Conservation (phyloP, 2,888 invertebrate species). For the Trissolcus brochymenae region DNA sequence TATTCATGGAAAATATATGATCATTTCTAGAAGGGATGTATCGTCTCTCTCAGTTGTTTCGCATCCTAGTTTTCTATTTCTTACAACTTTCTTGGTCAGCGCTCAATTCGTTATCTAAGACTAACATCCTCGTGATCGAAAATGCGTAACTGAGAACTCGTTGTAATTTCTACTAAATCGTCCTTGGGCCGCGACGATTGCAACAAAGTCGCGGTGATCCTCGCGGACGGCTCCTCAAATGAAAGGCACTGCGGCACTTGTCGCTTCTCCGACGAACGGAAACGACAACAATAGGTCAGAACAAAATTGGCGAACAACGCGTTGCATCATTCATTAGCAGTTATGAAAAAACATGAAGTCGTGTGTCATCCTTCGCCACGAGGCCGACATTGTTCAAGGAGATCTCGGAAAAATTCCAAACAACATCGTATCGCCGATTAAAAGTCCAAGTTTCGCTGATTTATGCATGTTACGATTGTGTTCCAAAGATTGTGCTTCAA, state of each 20-base stretch:
- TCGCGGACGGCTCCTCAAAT: slow-evolving; percentile 46
- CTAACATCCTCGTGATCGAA: slow-evolving; percentile 41
- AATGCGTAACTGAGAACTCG: slow-evolving; percentile 46
- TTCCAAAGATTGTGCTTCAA: slow-evolving; percentile 36
- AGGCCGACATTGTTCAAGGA: slow-evolving; percentile 53
- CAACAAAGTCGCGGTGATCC: slow-evolving; percentile 41
- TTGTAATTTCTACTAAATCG: slow-evolving; percentile 52
- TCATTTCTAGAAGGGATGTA: not conserved
- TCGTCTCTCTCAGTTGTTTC: slow-evolving; percentile 8
- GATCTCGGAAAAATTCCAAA: slow-evolving; percentile 55
- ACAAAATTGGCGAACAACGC: slow-evolving; percentile 49
- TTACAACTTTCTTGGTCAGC: slow-evolving; percentile 24
- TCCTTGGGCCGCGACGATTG: slow-evolving; percentile 46
- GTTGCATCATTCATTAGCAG: slow-evolving; percentile 55
- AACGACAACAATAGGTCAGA: slow-evolving; percentile 53
- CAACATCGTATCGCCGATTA: slow-evolving; percentile 29
- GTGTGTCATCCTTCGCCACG: slow-evolving; percentile 54
- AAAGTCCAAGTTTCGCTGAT: slow-evolving; percentile 35
- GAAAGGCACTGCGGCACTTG: slow-evolving; percentile 53
- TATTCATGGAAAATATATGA: too few relatives aligned
- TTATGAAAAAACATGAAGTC: slow-evolving; percentile 55
- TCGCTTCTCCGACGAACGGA: slow-evolving; percentile 50
- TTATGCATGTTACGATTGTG: slow-evolving; percentile 42
- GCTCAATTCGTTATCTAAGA: slow-evolving; percentile 46
- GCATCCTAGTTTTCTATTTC: slow-evolving; percentile 6